Evolutionary conservation across 2,113 vertebrate genomes (phyloP).

Genomic region (Halcyon malimbica): DNA sequence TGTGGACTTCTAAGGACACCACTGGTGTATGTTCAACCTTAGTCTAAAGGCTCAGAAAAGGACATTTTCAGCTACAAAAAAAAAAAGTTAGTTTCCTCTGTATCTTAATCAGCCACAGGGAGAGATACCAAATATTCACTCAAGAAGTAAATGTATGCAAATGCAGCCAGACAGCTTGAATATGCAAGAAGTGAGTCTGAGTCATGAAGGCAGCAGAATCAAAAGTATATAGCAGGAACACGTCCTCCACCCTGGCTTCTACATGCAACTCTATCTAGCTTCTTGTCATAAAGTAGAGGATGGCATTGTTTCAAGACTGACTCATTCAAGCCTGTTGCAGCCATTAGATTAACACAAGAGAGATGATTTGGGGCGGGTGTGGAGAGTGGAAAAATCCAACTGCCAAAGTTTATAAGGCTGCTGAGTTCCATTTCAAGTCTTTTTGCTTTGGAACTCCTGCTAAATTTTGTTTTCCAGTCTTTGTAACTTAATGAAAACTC

Average conservation of each 20-base stretch:
- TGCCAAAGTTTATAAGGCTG: not conserved
- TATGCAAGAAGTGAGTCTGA: not conserved
- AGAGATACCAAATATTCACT: constrained; percentile 2
- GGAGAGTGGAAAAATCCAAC: not conserved
- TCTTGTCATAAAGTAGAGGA: constrained; percentile 10
- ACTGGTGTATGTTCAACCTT: not conserved
- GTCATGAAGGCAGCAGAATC: constrained; percentile 29
- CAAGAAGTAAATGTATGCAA: constrained; percentile 49
- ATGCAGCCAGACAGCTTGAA: constrained; percentile 40
- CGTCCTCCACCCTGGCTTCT: not conserved
- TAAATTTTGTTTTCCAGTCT: not conserved
- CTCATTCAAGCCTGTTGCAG: not conserved
- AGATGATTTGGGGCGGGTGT: not conserved
- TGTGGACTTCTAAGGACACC: not conserved
- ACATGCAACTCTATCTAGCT: not conserved
- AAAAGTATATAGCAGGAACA: constrained; percentile 14
- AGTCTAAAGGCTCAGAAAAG: not conserved
- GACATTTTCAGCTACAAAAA: not conserved
- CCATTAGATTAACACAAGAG: not conserved
- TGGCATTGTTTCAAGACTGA: not conserved
- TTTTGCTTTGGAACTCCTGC: not conserved
- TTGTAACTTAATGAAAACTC: not conserved
- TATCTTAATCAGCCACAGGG: not conserved
- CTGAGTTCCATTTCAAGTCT: not conserved
- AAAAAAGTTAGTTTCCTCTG: not conserved